Base-by-base conservation (phyloP, 2,888 invertebrate species). In the Eilema caniola region DNA sequence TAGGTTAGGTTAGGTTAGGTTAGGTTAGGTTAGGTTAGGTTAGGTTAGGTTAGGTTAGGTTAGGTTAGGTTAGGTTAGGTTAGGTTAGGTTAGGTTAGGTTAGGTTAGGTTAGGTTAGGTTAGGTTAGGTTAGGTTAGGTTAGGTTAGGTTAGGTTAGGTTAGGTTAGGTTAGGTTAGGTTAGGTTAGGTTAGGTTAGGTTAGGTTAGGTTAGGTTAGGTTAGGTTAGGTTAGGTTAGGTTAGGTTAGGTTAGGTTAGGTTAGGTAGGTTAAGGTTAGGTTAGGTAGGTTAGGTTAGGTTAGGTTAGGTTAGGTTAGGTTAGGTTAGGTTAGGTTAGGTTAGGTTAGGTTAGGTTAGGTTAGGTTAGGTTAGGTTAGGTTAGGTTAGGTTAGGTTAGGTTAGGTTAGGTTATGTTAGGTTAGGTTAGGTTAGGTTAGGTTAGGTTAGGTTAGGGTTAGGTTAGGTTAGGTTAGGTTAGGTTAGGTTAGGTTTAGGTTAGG, bases 161-260 rank as follows among this genome's bases (percentile, higher is more conserved):
- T 77, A 75, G 77, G 77, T 77, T 77, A 75, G 77, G 75, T 75
- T 77, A 71, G 75, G 75, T 74, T 74, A 75, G 76, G 76, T 76
- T 76, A 76, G 76, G 76, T 76, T 76, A 76, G 76, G 76, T 76
- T 76, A 76, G 76, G 76, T 76, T 76, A 76, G 76, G 76, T 74
- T 76, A 76, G 77, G 74, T 74, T 77, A 77, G 77, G 77, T 77
- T 77, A 77, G 74, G 74, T 77, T 77, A 77, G 77, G 77, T 77
- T 75, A 75, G 75, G 75, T 75, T 75, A 75, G 77, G 77, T 75
- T 74, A 75, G 75, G 75, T 77, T 75, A 77, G 77, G 72, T 77
- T 75, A 75, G 77, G 70, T 76, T 72, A 72, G 74, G 70, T 72
- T 74, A 71, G 73, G 69, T 71, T 73, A 70, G 74, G 69, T 72